Percentiles rank a stretch among this genome's conserved stretches.
Conservation (phyloP, 2,888 invertebrate species). For the Trachelus tabidus region DNA sequence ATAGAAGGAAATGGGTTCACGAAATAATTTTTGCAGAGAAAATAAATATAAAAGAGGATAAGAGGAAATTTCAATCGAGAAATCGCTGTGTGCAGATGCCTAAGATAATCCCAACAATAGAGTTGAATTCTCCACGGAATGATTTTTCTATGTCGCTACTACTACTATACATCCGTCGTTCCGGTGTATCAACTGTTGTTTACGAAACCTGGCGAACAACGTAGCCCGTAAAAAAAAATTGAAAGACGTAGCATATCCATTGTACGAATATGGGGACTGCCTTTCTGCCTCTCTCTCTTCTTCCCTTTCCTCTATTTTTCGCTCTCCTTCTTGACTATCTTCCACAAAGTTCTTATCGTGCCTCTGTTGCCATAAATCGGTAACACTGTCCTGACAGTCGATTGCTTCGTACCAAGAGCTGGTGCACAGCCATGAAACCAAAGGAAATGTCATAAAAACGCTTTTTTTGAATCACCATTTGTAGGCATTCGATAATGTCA, state of each 20-base stretch:
- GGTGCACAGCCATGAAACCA: background rate
- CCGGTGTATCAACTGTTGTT: background rate
- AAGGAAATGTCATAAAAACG: background rate
- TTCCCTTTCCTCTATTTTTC: background rate
- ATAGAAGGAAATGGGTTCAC: background rate
- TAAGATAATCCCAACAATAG: background rate
- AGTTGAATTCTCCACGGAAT: background rate
- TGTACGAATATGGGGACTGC: background rate
- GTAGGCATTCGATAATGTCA: background rate
- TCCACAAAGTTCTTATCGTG: background rate
- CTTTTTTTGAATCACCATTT: background rate
- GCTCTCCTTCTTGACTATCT: background rate
- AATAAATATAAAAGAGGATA: background rate
- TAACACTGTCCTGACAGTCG: background rate
- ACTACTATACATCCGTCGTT: background rate
- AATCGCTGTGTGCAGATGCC: background rate
- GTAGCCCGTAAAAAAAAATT: background rate
- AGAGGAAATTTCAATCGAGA: background rate
- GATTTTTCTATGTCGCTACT: background rate
- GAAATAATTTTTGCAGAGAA: background rate
- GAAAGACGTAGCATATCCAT: background rate
- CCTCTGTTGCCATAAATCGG: background rate
- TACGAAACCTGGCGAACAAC: background rate
- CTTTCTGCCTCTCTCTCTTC: background rate
- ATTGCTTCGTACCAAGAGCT: background rate